phyloP scores from a whole-genome alignment of 2,113 vertebrate genomes.

The Propithecus coquereli region DNA sequence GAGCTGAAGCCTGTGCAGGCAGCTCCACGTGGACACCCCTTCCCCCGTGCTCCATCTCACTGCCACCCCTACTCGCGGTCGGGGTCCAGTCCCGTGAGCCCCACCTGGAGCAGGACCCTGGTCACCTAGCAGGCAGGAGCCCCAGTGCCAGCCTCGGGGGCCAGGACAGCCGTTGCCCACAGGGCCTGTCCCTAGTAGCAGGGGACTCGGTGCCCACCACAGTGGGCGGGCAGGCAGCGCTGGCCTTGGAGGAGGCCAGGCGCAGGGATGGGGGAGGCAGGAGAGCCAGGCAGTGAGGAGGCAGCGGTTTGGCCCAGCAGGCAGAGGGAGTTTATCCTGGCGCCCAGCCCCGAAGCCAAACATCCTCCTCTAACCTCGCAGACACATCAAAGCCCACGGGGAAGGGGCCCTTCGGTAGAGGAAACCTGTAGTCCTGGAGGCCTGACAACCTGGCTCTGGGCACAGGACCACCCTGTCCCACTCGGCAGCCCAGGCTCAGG shows the following conservation, averaged over 20 bases:
- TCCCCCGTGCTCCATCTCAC: not conserved
- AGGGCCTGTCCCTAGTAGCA: not conserved
- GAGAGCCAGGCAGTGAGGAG: not conserved
- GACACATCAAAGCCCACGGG: conserved; percentile 71
- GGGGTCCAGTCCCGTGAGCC: not conserved
- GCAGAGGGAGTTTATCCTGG: conserved; percentile 71
- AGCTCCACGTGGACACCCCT: conserved; percentile 33
- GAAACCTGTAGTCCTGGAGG: conserved; percentile 50
- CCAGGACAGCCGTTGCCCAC: not conserved
- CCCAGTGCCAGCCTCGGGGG: not conserved
- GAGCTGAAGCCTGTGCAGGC: not conserved
- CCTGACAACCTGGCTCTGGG: conserved; percentile 22
- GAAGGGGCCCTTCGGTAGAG: conserved; percentile 71
- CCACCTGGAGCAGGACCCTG: not conserved
- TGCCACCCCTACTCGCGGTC: not conserved
- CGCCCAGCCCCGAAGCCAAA: conserved; percentile 43
- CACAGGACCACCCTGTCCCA: conserved; percentile 61
- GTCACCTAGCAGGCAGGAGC: not conserved
- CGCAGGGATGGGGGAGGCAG: not conserved
- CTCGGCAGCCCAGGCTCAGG: not conserved
- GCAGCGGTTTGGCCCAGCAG: conserved; percentile 68
- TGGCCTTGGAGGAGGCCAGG: not conserved
- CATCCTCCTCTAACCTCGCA: conserved; percentile 71
- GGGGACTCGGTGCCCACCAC: not conserved
- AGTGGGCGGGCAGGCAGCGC: not conserved